Conservation (phyloP, 2,113 vertebrate species). For the Aramus guarauna region DNA sequence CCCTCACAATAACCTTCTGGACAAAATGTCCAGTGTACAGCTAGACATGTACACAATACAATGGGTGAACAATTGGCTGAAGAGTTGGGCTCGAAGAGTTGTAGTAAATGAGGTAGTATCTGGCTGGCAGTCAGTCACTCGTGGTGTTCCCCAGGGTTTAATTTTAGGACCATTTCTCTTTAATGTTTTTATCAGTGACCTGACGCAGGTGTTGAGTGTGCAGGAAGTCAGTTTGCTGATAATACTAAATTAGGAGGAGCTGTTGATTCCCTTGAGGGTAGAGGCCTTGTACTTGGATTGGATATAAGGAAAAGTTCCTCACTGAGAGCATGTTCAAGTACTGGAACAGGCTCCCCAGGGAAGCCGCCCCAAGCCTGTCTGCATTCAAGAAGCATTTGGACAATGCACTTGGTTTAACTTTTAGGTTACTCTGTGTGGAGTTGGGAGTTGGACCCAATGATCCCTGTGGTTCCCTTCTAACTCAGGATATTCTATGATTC, state of each 20-base stretch:
- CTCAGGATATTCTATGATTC: not conserved
- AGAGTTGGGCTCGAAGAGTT: not conserved
- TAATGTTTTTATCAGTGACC: not conserved
- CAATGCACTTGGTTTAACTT: not conserved
- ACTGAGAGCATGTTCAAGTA: not conserved
- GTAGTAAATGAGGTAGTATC: not conserved
- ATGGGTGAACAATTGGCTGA: not conserved
- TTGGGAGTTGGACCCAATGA: not conserved
- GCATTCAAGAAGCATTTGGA: not conserved
- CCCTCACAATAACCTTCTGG: not conserved
- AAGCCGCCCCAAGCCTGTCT: not conserved
- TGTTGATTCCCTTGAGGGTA: not conserved
- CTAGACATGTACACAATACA: not conserved
- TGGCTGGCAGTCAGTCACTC: not conserved
- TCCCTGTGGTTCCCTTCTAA: not conserved
- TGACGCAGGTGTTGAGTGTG: not conserved
- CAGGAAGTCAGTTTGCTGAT: not conserved
- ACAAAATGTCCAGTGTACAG: not conserved
- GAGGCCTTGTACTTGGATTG: not conserved
- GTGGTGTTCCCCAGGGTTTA: not conserved
- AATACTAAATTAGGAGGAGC: not conserved
- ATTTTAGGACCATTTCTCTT: not conserved
- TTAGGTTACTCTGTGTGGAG: not conserved
- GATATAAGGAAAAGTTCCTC: not conserved
- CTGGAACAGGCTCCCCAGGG: not conserved